Conservation (phyloP, 1,140 invertebrate species). For the Leptoteleia sp. region DNA sequence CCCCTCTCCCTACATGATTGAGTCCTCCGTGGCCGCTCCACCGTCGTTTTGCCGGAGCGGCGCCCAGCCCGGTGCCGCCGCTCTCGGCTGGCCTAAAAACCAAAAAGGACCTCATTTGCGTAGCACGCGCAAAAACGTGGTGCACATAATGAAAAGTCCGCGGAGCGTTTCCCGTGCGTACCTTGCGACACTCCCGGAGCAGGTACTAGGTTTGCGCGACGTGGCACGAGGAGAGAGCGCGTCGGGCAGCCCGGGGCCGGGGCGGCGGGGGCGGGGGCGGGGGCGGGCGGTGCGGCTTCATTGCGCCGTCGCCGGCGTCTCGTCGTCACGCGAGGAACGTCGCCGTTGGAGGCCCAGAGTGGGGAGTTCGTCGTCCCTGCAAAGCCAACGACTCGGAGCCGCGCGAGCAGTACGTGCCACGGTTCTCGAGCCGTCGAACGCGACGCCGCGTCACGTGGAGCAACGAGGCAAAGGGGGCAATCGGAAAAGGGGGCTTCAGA, state of each 20-base stretch:
- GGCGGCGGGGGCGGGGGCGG: constrained; percentile 17
- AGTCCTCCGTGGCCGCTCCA: too few species aligned
- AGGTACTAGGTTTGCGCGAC: constrained; percentile 49
- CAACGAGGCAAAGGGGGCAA: neutral
- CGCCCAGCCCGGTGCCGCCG: neutral
- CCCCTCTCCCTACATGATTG: too few species aligned
- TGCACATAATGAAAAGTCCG: constrained; percentile 51
- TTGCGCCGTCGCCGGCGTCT: constrained; percentile 59
- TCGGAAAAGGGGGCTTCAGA: too few species aligned
- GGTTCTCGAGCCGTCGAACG: constrained; percentile 46
- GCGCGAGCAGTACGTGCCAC: constrained; percentile 54
- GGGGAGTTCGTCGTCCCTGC: constrained; percentile 62
- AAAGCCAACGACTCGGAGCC: constrained; percentile 36
- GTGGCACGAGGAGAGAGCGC: constrained; percentile 40
- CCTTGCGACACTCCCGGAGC: constrained; percentile 39
- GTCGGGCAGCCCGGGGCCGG: constrained; percentile 51
- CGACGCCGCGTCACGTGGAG: constrained; percentile 34
- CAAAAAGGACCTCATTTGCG: constrained; percentile 42
- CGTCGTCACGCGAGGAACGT: constrained; percentile 64
- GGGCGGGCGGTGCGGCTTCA: constrained; percentile 21
- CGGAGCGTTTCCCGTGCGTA: constrained; percentile 36
- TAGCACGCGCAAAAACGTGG: constrained; percentile 40
- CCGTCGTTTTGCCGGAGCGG: neutral
- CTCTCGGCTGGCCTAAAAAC: neutral
- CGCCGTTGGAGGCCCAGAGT: constrained; percentile 52